phyloP scores from a whole-genome alignment of 2,888 invertebrate genomes.

The Lasiommata megera region DNA sequence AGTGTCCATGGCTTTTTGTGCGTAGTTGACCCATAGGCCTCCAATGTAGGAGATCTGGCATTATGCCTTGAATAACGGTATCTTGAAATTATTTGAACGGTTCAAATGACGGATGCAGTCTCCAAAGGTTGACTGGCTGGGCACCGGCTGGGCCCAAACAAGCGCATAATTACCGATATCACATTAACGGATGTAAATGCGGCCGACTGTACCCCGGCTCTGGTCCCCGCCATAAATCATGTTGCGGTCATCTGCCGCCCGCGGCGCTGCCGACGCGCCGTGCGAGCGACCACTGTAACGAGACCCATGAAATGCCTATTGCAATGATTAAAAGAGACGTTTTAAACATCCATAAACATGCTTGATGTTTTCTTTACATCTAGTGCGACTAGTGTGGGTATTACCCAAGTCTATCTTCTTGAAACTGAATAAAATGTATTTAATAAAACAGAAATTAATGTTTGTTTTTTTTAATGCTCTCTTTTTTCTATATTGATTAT shows the following conservation, averaged over 20 bases:
- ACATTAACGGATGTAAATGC: slow-evolving; percentile 75
- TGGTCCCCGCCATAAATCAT: slow-evolving; percentile 64
- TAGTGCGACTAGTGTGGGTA: not conserved
- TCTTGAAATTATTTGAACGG: no score
- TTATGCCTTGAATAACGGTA: no score
- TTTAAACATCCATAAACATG: not conserved
- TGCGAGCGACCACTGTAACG: slow-evolving; percentile 43
- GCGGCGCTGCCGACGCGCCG: slow-evolving; percentile 63
- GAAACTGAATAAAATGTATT: no score
- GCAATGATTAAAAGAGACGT: not conserved
- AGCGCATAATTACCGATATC: slow-evolving; percentile 73
- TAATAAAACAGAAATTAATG: no score
- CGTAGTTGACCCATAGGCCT: no score
- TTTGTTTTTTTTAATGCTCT: no score
- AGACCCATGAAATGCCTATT: slow-evolving; percentile 31
- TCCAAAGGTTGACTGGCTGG: slow-evolving; percentile 30
- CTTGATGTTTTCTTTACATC: not conserved
- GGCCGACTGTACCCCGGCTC: slow-evolving; percentile 44
- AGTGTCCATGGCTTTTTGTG: no score
- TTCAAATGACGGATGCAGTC: slow-evolving; percentile 29
- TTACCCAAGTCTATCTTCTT: no score
- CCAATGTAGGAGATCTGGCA: no score
- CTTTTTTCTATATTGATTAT: no score
- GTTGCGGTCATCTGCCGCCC: slow-evolving; percentile 78
- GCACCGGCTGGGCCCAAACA: slow-evolving; percentile 55